Evolutionary conservation across 2,888 invertebrate species (phyloP).

Genomic region (Microctonus brassicae): DNA sequence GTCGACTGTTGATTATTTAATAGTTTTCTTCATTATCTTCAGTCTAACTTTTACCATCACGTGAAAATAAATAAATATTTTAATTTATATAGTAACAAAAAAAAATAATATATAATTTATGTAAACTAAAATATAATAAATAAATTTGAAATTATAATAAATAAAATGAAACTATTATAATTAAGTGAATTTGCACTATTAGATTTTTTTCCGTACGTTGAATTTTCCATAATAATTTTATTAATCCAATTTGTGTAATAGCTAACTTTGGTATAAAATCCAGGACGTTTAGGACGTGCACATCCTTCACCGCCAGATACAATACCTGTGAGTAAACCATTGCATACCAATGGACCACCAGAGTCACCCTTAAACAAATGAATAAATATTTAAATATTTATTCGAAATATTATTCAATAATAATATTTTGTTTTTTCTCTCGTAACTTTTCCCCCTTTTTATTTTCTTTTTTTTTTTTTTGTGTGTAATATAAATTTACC

Average conservation of each 20-base stretch:
- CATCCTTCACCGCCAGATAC: conserved; percentile 63
- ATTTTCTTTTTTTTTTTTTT: neutral
- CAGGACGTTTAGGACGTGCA: conserved; percentile 56
- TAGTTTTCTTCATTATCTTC: conserved; percentile 1
- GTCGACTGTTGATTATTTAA: neutral
- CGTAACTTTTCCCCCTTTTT: too few relatives aligned
- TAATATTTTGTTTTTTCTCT: too few relatives aligned
- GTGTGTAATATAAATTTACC: conserved; percentile 43
- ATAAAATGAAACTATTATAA: neutral
- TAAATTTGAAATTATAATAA: neutral
- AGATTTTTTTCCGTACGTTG: neutral
- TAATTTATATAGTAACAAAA: too few relatives aligned
- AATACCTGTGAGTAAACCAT: conserved; percentile 53
- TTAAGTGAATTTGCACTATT: neutral
- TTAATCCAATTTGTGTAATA: conserved; percentile 55
- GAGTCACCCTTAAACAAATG: conserved; percentile 61
- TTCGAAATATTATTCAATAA: neutral
- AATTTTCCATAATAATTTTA: conserved; percentile 30
- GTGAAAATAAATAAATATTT: too few relatives aligned
- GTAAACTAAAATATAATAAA: neutral
- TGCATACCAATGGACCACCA: conserved; percentile 62
- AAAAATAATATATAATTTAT: neutral
- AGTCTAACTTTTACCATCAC: neutral
- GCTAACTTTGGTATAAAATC: conserved; percentile 58
- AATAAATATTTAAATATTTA: neutral